Conservation (phyloP, 2,113 vertebrate species). For the Catharus bicknelli region DNA sequence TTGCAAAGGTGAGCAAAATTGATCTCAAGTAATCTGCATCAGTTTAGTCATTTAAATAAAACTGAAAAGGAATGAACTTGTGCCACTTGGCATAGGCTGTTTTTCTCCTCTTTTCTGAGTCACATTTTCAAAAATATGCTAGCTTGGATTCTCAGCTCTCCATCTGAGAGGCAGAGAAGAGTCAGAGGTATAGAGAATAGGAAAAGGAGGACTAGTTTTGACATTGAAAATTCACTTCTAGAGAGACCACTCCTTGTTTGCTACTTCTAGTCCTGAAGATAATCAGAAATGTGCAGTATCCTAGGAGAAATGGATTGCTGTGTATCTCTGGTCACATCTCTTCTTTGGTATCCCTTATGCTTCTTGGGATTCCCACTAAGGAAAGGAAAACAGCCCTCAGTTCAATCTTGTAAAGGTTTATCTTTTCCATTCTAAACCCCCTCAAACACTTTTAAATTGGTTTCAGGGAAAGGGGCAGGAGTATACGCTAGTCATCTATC, state of each 20-base stretch:
- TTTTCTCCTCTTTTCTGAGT: neutral
- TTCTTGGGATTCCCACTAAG: neutral
- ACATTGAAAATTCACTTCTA: neutral
- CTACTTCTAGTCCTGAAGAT: neutral
- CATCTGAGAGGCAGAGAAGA: neutral
- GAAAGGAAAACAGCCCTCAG: neutral
- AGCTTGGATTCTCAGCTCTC: neutral
- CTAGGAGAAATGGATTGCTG: neutral
- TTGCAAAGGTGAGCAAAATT: conserved; percentile 12
- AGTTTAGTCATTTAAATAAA: neutral
- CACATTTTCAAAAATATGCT: neutral
- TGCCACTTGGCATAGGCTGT: neutral
- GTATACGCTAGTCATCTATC: neutral
- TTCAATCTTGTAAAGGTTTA: neutral
- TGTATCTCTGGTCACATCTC: neutral
- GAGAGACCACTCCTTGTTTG: neutral
- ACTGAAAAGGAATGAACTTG: neutral
- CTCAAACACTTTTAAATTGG: neutral
- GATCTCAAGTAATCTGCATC: neutral
- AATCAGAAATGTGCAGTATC: neutral
- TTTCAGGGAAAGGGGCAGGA: neutral
- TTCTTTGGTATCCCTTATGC: rapidly evolving
- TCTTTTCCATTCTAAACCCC: neutral
- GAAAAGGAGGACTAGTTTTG: neutral
- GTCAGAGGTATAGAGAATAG: neutral